phyloP scores from a whole-genome alignment of 2,113 vertebrate genomes.

The Antigone vipio region DNA sequence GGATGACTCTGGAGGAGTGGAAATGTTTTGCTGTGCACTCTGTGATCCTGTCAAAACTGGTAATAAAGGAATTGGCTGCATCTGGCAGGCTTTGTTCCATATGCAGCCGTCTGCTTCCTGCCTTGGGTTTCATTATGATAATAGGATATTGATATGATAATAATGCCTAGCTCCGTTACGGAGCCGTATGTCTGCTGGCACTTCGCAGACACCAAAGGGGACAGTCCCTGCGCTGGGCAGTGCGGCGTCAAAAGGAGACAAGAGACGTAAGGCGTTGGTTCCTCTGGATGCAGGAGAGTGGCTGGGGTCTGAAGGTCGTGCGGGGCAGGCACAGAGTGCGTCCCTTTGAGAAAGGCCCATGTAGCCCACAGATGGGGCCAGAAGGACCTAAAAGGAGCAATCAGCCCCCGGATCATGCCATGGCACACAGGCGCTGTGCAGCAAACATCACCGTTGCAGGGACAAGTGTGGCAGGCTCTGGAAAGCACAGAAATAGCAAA shows the following conservation, averaged over 20 bases:
- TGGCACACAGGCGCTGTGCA: background rate
- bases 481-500: background rate
- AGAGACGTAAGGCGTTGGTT: fast-evolving
- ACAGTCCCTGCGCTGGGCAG: background rate
- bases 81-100: background rate
- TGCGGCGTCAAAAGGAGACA: background rate
- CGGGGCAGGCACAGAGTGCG: background rate
- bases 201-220: background rate
- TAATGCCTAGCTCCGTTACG: background rate
- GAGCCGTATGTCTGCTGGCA: background rate
- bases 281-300: too few species aligned
- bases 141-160: background rate
- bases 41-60: background rate
- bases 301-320: background rate
- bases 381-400: background rate
- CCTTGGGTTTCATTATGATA: background rate
- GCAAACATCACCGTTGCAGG: background rate
- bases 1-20: background rate
- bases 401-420: fast-evolving
- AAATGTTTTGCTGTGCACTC: background rate
- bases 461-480: background rate
- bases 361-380: background rate
- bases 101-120: background rate
- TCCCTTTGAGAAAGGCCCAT: background rate
- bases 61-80: background rate